Evolutionary conservation across 2,888 invertebrate species (phyloP).

Genomic region (Drosophila siamana): DNA sequence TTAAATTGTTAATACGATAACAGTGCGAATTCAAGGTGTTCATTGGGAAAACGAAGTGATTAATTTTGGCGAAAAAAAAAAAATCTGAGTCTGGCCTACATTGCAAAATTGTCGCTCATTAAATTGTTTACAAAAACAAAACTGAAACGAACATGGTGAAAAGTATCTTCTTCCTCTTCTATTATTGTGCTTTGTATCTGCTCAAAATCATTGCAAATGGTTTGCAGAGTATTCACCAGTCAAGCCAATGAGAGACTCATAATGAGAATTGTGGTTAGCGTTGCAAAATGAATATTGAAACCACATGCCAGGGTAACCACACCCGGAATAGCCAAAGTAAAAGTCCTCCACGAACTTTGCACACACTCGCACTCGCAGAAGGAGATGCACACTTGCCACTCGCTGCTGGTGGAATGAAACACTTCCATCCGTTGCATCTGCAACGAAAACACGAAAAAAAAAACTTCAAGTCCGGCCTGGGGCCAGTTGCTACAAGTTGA

Average conservation of each 20-base stretch:
- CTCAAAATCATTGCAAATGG: too few relatives aligned
- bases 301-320: constrained; percentile 34
- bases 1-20: not conserved
- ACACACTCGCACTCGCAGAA: not conserved
- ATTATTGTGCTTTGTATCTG: too few relatives aligned
- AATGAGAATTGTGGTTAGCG: constrained; percentile 13
- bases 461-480: constrained; percentile 57
- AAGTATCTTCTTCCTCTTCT: too few relatives aligned
- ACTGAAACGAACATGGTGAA: too few relatives aligned
- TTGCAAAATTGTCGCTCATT: too few relatives aligned
- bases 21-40: not conserved
- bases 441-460: constrained; percentile 23
- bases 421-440: constrained; percentile 55
- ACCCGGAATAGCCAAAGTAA: constrained; percentile 13
- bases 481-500: constrained; percentile 54
- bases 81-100: too few relatives aligned
- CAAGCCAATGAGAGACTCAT: constrained; percentile 22
- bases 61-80: not conserved
- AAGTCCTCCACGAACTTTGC: constrained; percentile 5
- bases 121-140: too few relatives aligned
- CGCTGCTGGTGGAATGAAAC: constrained; percentile 38
- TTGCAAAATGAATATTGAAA: constrained; percentile 32
- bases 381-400: not conserved
- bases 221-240: not conserved
- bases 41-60: not conserved